phyloP scores from a whole-genome alignment of 1,140 invertebrate species.

The Galleria mellonella region DNA sequence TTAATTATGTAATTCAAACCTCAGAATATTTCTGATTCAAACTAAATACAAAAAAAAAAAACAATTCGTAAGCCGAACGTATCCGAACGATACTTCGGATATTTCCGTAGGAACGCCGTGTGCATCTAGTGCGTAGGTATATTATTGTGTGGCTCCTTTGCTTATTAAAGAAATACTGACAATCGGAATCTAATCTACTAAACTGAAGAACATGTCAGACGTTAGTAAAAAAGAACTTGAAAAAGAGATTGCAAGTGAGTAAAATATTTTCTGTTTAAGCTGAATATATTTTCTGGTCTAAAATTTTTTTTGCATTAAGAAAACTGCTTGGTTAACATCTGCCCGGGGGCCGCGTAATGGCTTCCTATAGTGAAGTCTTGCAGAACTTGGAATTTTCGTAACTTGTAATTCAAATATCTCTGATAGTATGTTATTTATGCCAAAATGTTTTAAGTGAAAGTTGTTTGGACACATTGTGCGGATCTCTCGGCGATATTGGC shows the following conservation, averaged over 20 bases:
- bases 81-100: constrained; percentile 36
- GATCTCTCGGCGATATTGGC: constrained; percentile 19
- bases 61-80: constrained; percentile 18
- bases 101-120: constrained; percentile 53
- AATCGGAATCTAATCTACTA: constrained; percentile 39
- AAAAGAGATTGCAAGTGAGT: constrained; percentile 83
- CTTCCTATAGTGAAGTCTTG: constrained; percentile 39
- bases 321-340: constrained; percentile 9
- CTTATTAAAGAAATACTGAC: constrained; percentile 9
- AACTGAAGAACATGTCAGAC: constrained; percentile 76
- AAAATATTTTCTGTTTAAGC: constrained; percentile 13
- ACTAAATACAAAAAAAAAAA: no score
- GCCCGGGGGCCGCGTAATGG: constrained; percentile 43
- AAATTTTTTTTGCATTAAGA: not conserved
- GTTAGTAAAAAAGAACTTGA: constrained; percentile 81
- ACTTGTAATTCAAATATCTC: constrained; percentile 55
- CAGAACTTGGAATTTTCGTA: constrained; percentile 35
- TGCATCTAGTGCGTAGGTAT: constrained; percentile 67
- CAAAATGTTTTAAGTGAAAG: constrained; percentile 58
- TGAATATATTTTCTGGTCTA: not conserved
- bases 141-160: constrained; percentile 60
- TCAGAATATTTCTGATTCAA: no score
- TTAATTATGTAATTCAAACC: no score
- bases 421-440: constrained; percentile 40
- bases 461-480: constrained; percentile 38